Percentiles rank a stretch among this genome's conserved stretches.
Conservation (phyloP, 2,113 vertebrate genomes). For the Marcusenius ussheri region DNA sequence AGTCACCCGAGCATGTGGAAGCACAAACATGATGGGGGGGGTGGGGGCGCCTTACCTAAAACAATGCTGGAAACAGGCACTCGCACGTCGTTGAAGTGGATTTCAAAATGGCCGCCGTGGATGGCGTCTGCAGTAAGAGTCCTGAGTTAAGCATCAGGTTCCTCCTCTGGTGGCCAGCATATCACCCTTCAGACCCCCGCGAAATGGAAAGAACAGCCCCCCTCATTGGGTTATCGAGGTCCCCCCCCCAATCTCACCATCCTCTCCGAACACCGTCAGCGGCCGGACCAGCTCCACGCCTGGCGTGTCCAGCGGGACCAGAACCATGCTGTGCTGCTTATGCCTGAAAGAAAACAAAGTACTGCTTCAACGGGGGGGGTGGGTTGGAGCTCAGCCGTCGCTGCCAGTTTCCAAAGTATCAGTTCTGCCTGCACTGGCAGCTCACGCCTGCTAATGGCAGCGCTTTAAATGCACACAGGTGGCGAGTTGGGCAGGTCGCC, state of each 20-base stretch:
- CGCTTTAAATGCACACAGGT: neutral
- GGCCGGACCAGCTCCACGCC: slow-evolving; percentile 74
- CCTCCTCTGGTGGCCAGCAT: neutral
- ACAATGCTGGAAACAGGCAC: slow-evolving; percentile 78
- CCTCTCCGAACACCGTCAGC: slow-evolving; percentile 77
- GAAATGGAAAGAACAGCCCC: neutral
- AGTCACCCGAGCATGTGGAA: neutral
- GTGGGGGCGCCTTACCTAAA: slow-evolving; percentile 62
- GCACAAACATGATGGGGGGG: neutral
- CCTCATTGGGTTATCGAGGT: neutral
- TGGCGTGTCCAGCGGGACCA: slow-evolving; percentile 73
- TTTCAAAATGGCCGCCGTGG: slow-evolving; percentile 88
- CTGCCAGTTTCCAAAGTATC: neutral
- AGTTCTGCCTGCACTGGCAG: neutral
- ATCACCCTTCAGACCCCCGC: neutral
- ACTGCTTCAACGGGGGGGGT: neutral
- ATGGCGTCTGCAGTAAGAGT: slow-evolving; percentile 63
- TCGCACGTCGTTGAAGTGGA: slow-evolving; percentile 75
- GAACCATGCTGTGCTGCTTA: slow-evolving; percentile 77
- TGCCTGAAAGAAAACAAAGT: slow-evolving; percentile 54
- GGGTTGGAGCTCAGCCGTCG: neutral
- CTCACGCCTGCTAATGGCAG: no score
- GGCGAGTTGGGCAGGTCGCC: no score
- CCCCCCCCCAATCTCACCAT: slow-evolving; percentile 58
- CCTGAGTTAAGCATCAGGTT: neutral